phyloP scores from a whole-genome alignment of 2,797 vertebrate species.

The Fratercula arctica region DNA sequence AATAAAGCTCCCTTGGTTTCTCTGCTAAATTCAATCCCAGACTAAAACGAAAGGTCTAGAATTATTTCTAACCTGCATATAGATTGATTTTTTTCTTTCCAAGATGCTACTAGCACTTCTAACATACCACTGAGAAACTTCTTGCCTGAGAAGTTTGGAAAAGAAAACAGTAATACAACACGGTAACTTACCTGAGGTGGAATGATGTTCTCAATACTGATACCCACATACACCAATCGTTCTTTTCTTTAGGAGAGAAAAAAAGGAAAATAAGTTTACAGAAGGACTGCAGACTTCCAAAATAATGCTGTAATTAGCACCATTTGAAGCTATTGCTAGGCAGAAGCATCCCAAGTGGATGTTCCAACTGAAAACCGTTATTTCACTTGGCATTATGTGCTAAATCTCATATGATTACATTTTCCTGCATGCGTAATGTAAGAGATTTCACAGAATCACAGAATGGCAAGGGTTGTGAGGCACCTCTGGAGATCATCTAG shows the following conservation, averaged over 20 bases:
- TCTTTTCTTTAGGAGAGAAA: slow-evolving; percentile 82
- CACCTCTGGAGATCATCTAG: no score
- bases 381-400: background rate
- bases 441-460: background rate
- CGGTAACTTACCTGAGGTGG: slow-evolving; percentile 87
- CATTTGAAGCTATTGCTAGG: accelerated
- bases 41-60: background rate
- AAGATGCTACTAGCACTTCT: background rate
- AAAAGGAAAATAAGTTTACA: background rate
- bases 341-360: background rate
- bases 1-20: background rate
- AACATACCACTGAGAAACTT: background rate
- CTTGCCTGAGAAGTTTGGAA: background rate
- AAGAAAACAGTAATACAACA: background rate
- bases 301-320: background rate
- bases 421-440: background rate
- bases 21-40: background rate
- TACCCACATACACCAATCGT: slow-evolving; percentile 95
- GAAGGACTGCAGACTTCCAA: background rate
- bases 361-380: background rate
- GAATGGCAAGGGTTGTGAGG: no score
- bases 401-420: background rate
- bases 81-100: background rate
- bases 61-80: background rate
- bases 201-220: slow-evolving; percentile 99